Conservation (phyloP, 2,888 invertebrate species). For the Unio pictorum region DNA sequence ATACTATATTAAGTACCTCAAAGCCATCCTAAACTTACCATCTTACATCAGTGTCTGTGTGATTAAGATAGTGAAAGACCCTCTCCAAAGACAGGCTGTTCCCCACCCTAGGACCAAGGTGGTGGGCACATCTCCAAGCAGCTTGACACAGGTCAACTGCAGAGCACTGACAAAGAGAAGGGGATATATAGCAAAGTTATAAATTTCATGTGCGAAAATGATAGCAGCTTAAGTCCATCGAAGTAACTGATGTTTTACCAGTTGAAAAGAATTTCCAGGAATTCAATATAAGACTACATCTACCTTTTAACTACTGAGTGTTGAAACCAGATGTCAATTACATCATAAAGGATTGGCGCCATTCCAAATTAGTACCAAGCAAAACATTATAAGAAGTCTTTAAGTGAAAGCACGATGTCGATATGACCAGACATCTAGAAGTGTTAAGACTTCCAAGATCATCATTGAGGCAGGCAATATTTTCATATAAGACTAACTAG, state of each 20-base stretch:
- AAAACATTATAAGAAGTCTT: too few relatives aligned
- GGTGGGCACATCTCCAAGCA: slow-evolving; percentile 42
- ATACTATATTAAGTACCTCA: not conserved
- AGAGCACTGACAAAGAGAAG: slow-evolving; percentile 10
- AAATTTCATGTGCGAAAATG: not conserved
- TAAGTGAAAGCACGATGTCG: too few relatives aligned
- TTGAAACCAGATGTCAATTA: too few relatives aligned
- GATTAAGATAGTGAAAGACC: slow-evolving; percentile 40
- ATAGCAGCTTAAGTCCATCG: not conserved
- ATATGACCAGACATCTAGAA: too few relatives aligned
- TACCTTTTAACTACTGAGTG: too few relatives aligned
- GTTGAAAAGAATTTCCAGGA: slow-evolving; percentile 21
- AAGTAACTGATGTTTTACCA: too few relatives aligned
- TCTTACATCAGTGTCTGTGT: slow-evolving; percentile 43
- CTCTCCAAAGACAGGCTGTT: slow-evolving; percentile 36
- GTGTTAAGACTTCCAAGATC: too few relatives aligned
- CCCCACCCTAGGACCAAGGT: slow-evolving; percentile 34
- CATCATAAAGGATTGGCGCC: too few relatives aligned
- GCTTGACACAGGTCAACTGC: slow-evolving; percentile 28
- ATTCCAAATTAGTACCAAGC: too few relatives aligned
- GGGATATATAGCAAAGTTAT: not conserved
- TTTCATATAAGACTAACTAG: too few relatives aligned
- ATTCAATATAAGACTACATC: not conserved
- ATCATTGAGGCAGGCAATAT: too few relatives aligned
- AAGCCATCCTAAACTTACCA: slow-evolving; percentile 42